These are phyloP conservation scores for Phragmatobia fuliginosa DNA, from an alignment of 2,888 invertebrate species.

Conservation along the genomic window DNA sequence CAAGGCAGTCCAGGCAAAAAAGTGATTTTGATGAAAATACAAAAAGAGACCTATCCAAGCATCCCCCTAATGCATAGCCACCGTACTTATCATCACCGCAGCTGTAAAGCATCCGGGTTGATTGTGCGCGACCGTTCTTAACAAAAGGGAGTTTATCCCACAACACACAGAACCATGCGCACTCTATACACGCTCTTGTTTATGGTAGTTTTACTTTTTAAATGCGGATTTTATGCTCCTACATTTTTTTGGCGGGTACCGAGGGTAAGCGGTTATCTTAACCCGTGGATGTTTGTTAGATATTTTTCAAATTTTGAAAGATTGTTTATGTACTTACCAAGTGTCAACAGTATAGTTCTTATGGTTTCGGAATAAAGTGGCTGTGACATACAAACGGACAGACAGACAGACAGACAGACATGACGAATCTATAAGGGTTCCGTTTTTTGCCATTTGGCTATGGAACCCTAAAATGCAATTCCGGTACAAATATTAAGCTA, in stretches of 20 bases:
- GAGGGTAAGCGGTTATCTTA: neutral
- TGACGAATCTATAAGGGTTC: too few relatives aligned
- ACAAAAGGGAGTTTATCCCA: constrained; percentile 48
- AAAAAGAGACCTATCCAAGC: constrained; percentile 19
- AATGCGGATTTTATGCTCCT: neutral
- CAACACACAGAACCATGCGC: constrained; percentile 36
- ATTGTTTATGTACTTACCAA: too few relatives aligned
- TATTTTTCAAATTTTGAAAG: neutral
- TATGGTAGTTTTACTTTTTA: neutral
- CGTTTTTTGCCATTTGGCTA: too few relatives aligned
- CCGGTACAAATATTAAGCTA: too few relatives aligned
- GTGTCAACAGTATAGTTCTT: too few relatives aligned
- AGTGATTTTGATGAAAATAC: neutral
- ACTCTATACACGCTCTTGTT: constrained; percentile 28
- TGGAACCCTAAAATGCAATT: too few relatives aligned
- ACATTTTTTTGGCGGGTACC: neutral
- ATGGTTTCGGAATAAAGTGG: too few relatives aligned
- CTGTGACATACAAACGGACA: too few relatives aligned
- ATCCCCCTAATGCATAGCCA: constrained; percentile 32
- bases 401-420: too few relatives aligned
- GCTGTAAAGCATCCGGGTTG: constrained; percentile 58
- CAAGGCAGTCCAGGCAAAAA: neutral
- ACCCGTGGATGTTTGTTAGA: neutral
- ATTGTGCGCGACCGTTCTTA: constrained; percentile 31
- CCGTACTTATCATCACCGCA: constrained; percentile 54